Evolutionary conservation across 2,113 vertebrate genomes (phyloP).

Genomic region (Craseonycteris thonglongyai): DNA sequence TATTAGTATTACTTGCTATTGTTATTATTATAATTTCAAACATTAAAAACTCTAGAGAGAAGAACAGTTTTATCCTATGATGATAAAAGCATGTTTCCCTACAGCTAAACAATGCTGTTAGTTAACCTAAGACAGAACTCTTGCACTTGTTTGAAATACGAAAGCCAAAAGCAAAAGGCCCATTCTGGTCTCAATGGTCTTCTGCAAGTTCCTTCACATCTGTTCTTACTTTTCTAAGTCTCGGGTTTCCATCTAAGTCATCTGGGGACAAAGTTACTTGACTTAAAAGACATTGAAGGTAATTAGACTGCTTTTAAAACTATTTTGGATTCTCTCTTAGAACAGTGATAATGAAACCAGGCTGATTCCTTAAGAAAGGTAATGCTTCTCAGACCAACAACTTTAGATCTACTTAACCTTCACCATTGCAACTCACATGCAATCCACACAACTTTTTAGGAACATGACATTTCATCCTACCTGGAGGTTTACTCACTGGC

Average conservation of each 20-base stretch:
- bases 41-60: not conserved
- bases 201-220: not conserved
- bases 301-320: conserved; percentile 22
- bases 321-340: conserved; percentile 13
- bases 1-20: not conserved
- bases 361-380: not conserved
- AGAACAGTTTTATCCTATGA: not conserved
- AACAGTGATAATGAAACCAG: not conserved
- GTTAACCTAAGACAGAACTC: not conserved
- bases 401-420: not conserved
- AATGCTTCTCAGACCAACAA: not conserved
- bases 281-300: not conserved
- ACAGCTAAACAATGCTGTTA: not conserved
- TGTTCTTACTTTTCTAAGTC: not conserved
- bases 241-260: not conserved
- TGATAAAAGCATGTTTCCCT: not conserved
- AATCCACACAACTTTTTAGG: not conserved
- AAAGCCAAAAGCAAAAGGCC: not conserved
- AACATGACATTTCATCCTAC: not conserved
- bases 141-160: not conserved
- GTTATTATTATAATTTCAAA: not conserved
- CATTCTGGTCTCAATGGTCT: not conserved
- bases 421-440: not conserved
- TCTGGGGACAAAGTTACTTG: not conserved
- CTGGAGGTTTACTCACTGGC: not conserved